phyloP scores from a whole-genome alignment of 2,888 invertebrate genomes.

The Tinea semifulvella region DNA sequence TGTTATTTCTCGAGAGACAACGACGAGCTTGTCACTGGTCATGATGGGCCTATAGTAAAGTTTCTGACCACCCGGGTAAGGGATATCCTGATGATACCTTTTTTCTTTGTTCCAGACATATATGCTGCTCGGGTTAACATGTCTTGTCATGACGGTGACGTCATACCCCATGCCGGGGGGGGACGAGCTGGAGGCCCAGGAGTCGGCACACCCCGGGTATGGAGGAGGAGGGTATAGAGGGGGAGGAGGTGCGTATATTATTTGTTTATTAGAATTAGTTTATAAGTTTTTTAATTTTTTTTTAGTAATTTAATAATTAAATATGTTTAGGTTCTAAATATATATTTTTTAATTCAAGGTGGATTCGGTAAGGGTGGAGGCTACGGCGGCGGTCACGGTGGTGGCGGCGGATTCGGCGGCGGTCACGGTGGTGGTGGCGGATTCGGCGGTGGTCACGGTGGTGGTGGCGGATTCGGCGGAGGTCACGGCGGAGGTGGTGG shows the following conservation, averaged over 20 bases:
- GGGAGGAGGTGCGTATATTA: no score
- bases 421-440: conserved; percentile 17
- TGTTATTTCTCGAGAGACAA: no score
- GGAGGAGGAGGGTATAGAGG: background rate
- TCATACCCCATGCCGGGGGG: background rate
- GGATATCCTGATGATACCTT: background rate
- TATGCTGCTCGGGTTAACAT: background rate
- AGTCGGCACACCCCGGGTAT: background rate
- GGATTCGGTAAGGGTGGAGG: no score
- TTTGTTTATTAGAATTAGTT: no score
- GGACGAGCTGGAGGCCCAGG: conserved; percentile 3
- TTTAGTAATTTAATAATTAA: no score
- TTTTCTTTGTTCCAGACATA: conserved; percentile 1
- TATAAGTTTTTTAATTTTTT: no score
- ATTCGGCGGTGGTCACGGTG: conserved; percentile 14
- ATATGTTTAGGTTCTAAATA: no score
- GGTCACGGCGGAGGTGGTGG: conserved; percentile 11
- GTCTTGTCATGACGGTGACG: background rate
- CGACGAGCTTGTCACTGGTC: no score
- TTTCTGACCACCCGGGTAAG: no score
- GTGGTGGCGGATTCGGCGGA: conserved; percentile 16
- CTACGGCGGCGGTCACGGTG: background rate
- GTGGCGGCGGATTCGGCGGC: conserved; percentile 16
- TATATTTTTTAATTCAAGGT: no score
- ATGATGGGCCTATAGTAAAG: no score